A percentile compares a stretch with the other conserved stretches of the same genome.
Evolutionary conservation across 2,888 invertebrate species (phyloP).

Genomic region (Lathronympha strigana): DNA sequence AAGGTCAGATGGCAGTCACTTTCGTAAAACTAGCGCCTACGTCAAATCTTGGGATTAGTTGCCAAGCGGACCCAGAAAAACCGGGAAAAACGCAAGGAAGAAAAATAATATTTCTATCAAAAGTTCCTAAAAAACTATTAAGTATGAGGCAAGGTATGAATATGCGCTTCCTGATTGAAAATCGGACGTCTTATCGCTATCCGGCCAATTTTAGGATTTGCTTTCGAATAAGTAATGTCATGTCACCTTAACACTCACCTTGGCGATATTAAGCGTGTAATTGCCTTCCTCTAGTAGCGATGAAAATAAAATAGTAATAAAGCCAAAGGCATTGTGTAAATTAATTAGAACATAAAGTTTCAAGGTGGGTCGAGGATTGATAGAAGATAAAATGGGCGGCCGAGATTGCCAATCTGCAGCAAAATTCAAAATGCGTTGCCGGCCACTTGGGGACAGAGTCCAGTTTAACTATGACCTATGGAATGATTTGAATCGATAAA

Average conservation of each 20-base stretch:
- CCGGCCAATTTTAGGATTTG: neutral
- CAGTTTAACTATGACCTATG: neutral
- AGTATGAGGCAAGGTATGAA: no score
- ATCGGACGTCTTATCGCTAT: no score
- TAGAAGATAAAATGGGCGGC: conserved; percentile 28
- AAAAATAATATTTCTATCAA: no score
- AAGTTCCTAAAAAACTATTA: no score
- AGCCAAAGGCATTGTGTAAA: conserved; percentile 22
- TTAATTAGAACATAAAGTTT: conserved; percentile 29
- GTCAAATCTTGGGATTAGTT: no score
- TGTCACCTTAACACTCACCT: neutral
- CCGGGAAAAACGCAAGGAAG: no score
- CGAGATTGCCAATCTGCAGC: conserved; percentile 22
- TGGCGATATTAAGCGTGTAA: neutral
- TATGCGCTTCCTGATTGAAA: no score
- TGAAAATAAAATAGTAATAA: conserved; percentile 27
- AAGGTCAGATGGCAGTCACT: no score
- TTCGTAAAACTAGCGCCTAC: no score
- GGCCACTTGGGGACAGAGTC: neutral
- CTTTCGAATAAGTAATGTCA: neutral
- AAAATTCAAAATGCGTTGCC: neutral
- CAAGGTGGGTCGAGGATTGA: conserved; percentile 17
- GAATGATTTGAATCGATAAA: no score
- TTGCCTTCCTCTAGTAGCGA: neutral
- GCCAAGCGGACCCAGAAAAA: no score